Evolutionary conservation across 2,113 vertebrate genomes (phyloP), one percentile per base, ranked within the genome.

Genomic region (Oryzias melastigma): DNA sequence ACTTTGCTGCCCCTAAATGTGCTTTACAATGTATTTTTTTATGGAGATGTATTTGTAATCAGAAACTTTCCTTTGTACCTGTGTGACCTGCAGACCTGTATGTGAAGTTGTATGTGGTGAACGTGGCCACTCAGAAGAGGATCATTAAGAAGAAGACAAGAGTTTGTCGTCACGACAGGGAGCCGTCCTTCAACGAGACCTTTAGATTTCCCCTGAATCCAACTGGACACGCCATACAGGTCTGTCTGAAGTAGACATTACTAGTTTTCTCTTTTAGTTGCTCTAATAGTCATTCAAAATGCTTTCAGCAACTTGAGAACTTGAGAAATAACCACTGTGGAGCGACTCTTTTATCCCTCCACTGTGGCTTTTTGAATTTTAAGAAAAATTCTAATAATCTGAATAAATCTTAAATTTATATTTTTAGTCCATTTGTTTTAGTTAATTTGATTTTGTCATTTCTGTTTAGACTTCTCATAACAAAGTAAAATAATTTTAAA

Each of bases 141-240:
- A 94, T 98, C 73, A 95, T 98, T 71, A 99, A 99, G 93, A 99
- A 99, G 90, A 99, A 99, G 89, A 99, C 97, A n/a, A 91, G 96
- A 86, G 94, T 98, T 43, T 99, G 97, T 79, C 91, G 97, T 51
- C 97, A 99, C 64, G 97, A 99, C 85, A 88, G 97, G 78, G 97
- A 99, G 55, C 97, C 97, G 56, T 98, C 96, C 0, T 99, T 99
- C 83, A 99, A 99, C n/a, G 97, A 99, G 90, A 99, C 95, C 0
- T 99, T 99, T 87, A 91, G 96, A 77, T 97, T 99, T 88, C 95
- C 93, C 47, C 91, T 99, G 63, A 98, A 95, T 85, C 95, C 97
- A 47, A 93, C 95, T 1, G 97, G 96, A 66, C 97, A 99, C 85
- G 98, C 97, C 60, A 93, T 99, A 80, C 97, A 99, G 95, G 97